Evolutionary conservation across 1,140 invertebrate genomes (phyloP), one percentile per base, ranked within the genome.

Genomic region (Neelides sp.): DNA sequence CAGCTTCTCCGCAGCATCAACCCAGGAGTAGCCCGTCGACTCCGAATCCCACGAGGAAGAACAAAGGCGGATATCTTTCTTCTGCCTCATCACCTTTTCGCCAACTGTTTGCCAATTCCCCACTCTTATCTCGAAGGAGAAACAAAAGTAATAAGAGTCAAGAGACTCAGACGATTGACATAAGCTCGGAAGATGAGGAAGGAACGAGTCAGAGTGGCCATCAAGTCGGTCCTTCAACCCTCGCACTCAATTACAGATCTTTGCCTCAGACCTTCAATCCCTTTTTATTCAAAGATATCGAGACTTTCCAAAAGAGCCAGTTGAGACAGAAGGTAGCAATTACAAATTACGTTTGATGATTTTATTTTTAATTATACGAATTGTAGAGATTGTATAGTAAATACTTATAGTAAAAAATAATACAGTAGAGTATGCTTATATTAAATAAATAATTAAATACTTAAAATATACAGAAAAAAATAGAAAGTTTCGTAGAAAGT

Each of bases 221-320:
- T n/a, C n/a, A n/a, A n/a, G n/a, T 15, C 15, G 8, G 30, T 34
- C 15, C 30, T 34, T 15, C 15, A 39, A 15, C 36, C 7, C 41
- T 13, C 5, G 17, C 4, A 13, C 24, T 17, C 20, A 26, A 15
- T 23, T 10, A 10, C 4, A 8, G 19, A 23, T 43, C 19, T 12
- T 13, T 20, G 7, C 20, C 5, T 22, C 12, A 12, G 17, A 50
- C n/a, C 28, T 39, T 37, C 23, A 4, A 46, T 35, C 10, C 28
- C 44, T 68, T 93, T 88, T 64, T n/a, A n/a, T n/a, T n/a, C n/a
- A 78, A 79, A 52, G 85, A 94, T 68, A 73, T 94, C 48, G 89
- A 95, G 71, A 89, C 83, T 41, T 93, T 94, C 66, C 91, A 95
- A 66, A 94, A 94, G 70, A 84, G 86, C 32, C 89, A 93, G 63